Evolutionary conservation across 64 coral and sea anemone species (phyloP).

Genomic region (Stylophora pistillata): DNA sequence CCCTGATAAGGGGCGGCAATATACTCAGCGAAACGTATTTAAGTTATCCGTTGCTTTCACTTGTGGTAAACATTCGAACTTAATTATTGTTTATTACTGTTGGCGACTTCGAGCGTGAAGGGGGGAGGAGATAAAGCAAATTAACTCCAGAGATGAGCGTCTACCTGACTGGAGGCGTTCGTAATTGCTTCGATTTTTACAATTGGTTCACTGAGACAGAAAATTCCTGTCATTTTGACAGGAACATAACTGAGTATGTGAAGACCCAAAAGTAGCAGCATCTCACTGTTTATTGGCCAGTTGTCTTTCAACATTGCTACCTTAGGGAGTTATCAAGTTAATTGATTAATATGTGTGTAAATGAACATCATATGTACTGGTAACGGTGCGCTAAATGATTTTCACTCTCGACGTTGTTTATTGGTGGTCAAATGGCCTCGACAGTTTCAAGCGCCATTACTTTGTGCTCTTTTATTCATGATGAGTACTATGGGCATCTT

Average conservation of each 20-base stretch:
- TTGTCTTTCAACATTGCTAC: neutral
- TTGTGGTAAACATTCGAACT: constrained; percentile 37
- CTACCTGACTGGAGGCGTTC: constrained; percentile 15
- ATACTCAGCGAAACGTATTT: constrained; percentile 41
- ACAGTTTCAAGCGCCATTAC: constrained; percentile 7
- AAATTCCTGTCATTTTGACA: constrained; percentile 16
- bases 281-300: neutral
- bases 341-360: constrained; percentile 34
- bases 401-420: neutral
- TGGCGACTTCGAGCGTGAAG: constrained; percentile 23
- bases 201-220: neutral
- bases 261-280: neutral
- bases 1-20: constrained; percentile 46
- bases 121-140: constrained; percentile 36
- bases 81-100: constrained; percentile 52
- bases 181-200: constrained; percentile 39
- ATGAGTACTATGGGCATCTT: neutral
- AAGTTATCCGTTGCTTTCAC: constrained; percentile 18
- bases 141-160: constrained; percentile 13
- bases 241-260: neutral
- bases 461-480: neutral
- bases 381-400: constrained; percentile 7
- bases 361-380: constrained; percentile 16
- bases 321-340: constrained; percentile 23
- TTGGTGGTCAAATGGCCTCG: constrained; percentile 6